phyloP scores from a whole-genome alignment of 2,113 vertebrate genomes.

The Maccullochella peelii region DNA sequence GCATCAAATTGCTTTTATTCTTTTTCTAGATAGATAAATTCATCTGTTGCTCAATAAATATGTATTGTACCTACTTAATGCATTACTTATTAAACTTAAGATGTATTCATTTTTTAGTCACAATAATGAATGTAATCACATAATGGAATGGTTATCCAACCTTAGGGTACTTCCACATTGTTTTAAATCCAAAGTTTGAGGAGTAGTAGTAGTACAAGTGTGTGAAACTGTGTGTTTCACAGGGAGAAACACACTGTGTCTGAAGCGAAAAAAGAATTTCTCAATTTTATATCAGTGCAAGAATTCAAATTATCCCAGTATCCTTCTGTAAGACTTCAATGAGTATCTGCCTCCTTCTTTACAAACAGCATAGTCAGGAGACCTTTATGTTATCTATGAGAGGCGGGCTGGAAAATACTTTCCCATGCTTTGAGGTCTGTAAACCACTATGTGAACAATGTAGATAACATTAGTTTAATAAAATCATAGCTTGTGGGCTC shows the following conservation, averaged over 20 bases:
- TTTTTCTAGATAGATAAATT: slow-evolving; percentile 11
- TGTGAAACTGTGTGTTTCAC: slow-evolving; percentile 38
- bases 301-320: slow-evolving; percentile 46
- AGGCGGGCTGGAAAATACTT: slow-evolving; percentile 29
- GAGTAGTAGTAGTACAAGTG: not conserved
- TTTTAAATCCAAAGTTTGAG: slow-evolving; percentile 37
- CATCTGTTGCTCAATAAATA: slow-evolving; percentile 6
- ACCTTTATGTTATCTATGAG: slow-evolving; percentile 50
- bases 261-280: slow-evolving; percentile 25
- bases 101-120: slow-evolving; percentile 27
- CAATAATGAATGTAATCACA: slow-evolving; percentile 36
- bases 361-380: slow-evolving; percentile 47
- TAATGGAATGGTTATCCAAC: slow-evolving; percentile 27
- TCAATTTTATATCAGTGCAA: slow-evolving; percentile 30
- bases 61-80: not conserved
- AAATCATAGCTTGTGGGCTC: slow-evolving; percentile 46
- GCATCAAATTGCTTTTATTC: not conserved
- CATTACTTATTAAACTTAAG: not conserved
- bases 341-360: slow-evolving; percentile 43
- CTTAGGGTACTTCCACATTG: slow-evolving; percentile 6
- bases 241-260: slow-evolving; percentile 30
- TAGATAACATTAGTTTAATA: slow-evolving; percentile 57
- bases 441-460: slow-evolving; percentile 48
- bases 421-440: slow-evolving; percentile 29
- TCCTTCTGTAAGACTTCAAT: slow-evolving; percentile 31